Evolutionary conservation across 2,113 vertebrate genomes (phyloP).

Genomic region (mouse (Mus musculus)): DNA sequence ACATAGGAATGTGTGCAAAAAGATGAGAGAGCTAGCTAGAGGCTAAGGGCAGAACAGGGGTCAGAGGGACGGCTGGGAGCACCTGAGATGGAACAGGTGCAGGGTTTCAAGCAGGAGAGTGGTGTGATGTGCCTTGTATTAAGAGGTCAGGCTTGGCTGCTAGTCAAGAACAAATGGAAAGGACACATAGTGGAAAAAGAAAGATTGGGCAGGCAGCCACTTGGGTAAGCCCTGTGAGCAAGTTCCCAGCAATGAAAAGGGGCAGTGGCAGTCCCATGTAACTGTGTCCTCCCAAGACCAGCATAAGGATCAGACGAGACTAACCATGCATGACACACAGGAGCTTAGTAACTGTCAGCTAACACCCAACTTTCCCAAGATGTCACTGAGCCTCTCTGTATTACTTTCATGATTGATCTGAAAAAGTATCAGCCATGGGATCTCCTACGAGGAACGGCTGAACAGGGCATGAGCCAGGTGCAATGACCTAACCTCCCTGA

Average conservation of each 20-base stretch:
- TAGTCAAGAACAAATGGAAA: background rate
- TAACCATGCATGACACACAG: background rate
- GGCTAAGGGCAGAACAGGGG: background rate
- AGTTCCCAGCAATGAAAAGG: background rate
- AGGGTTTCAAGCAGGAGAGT: background rate
- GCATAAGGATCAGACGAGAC: background rate
- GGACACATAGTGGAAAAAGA: no score
- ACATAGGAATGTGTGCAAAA: no score
- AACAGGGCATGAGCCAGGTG: accelerated
- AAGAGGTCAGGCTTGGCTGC: background rate
- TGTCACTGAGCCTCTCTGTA: accelerated
- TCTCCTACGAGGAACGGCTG: accelerated
- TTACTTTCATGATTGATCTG: background rate
- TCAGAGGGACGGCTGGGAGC: background rate
- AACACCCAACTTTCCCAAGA: background rate
- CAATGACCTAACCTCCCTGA: background rate
- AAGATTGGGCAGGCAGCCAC: background rate
- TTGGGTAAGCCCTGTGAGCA: background rate
- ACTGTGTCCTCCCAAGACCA: background rate
- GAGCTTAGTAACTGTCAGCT: background rate
- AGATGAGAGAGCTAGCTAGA: background rate
- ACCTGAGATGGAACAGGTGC: background rate
- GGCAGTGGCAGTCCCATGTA: accelerated
- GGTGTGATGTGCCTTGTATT: accelerated
- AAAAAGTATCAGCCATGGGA: background rate